These are phyloP conservation scores for Patella ulyssiponensis DNA, from an alignment of 2,888 invertebrate species.

Conservation along the genomic window DNA sequence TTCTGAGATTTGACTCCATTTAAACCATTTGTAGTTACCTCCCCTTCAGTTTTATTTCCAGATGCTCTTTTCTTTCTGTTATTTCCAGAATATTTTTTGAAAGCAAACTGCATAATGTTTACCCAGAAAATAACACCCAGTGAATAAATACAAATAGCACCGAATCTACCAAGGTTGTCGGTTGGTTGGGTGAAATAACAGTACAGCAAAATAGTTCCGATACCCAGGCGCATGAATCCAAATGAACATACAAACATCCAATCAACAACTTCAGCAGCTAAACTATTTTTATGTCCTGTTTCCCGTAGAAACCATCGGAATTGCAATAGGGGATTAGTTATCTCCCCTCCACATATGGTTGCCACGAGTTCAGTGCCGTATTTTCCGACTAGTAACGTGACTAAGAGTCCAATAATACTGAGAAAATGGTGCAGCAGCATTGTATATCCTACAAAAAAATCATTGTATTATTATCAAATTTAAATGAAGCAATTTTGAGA, in stretches of 20 bases:
- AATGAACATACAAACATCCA: conserved; percentile 65
- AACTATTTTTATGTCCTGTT: conserved; percentile 50
- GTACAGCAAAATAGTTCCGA: conserved; percentile 62
- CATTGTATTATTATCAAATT: neutral
- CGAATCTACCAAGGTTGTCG: conserved; percentile 60
- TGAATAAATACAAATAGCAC: conserved; percentile 63
- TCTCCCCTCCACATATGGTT: conserved; percentile 67
- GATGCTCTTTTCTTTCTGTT: neutral
- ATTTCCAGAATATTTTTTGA: conserved; percentile 52
- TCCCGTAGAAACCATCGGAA: conserved; percentile 68
- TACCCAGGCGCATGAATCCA: conserved; percentile 60
- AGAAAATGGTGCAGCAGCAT: conserved; percentile 70
- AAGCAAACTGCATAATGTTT: conserved; percentile 62
- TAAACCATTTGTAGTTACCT: neutral
- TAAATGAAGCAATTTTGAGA: too few relatives aligned
- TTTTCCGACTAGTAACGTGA: conserved; percentile 50
- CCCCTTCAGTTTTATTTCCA: neutral
- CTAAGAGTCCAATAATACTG: conserved; percentile 61
- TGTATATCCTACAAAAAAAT: conserved; percentile 56
- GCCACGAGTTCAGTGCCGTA: conserved; percentile 70
- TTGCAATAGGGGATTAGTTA: conserved; percentile 71
- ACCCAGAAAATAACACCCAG: conserved; percentile 68
- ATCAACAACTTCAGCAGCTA: conserved; percentile 61
- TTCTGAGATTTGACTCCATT: neutral
- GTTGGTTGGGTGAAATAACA: conserved; percentile 57